Base-by-base conservation (phyloP, 92 coral and sea anemone genomes). In the Umimayanthus kanabou region DNA sequence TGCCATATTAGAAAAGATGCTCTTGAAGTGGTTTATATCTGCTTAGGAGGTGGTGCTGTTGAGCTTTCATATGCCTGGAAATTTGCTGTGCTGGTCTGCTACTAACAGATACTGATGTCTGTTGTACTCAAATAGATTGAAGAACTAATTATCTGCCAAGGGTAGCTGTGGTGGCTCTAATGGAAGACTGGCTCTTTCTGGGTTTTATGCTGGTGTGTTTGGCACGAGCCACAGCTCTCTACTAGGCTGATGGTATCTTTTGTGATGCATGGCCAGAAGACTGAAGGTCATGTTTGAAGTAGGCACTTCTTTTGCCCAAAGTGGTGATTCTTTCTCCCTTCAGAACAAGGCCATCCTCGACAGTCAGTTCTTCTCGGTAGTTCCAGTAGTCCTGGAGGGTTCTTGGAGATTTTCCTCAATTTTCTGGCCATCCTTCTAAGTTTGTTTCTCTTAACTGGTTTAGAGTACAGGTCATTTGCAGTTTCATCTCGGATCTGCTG, bases 361-460 rank as follows among this genome's bases (percentile, higher is more conserved):
- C 82, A 80, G 91, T 92, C 23, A 92, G 39, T 61, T 91, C 91
- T 84, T 91, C 92, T 65, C 93, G 39, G 74, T 85, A 93, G 87
- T 91, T 93, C 93, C 96, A 93, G 39, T 82, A 93, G n/a, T 91
- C 88, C 66, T 82, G 92, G 77, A 85, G 80, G 22, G 29, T n/a
- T 80, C 76, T 39, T 1, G 90, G 85, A 50, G 91, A 92, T 49
- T 86, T 85, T 26, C 88, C 76, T 75, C 82, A 45, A 22, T 5
- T 30, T 29, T 78, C 87, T 76, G 92, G 92, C 89, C 86, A 89
- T 29, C 93, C 93, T 55, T 53, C 40, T 25, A 61, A 86, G 57
- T 89, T 49, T 57, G 76, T 71, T 25, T 91, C 89, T 30, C 74
- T 75, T 11, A 89, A 78, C 39, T 50, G 42, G 57, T 64, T 49